Percentiles rank a stretch among this genome's conserved stretches.
Conservation (phyloP, 1,140 invertebrate genomes). For the Archivesica marissinica region DNA sequence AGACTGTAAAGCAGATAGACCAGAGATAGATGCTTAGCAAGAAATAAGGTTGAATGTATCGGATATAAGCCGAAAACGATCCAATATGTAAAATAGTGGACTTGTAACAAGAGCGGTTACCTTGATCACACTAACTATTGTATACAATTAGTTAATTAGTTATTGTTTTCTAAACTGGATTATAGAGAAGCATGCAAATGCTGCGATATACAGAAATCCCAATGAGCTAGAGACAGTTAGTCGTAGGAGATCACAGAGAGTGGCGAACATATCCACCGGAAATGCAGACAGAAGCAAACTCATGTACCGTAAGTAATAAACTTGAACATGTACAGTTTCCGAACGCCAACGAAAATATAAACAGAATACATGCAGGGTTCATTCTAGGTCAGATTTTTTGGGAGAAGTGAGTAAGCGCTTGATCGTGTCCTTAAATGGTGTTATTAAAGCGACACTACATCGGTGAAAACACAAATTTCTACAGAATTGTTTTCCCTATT, state of each 20-base stretch:
- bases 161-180: background rate
- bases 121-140: background rate
- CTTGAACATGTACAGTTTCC: no score
- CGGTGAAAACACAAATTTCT: no score
- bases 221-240: conserved; percentile 21
- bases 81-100: no score
- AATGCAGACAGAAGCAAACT: conserved; percentile 24
- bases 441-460: no score
- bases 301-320: conserved; percentile 16
- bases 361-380: no score
- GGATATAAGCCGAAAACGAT: background rate
- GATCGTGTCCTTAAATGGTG: no score
- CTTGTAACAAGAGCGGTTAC: background rate
- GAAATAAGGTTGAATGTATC: background rate
- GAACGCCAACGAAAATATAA: no score
- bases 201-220: background rate
- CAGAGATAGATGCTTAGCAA: background rate
- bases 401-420: no score
- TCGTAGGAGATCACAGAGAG: background rate
- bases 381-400: no score
- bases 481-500: no score
- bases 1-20: background rate
- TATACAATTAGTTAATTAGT: background rate
- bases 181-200: background rate
- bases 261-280: no score